A percentile compares a stretch with the other conserved stretches of the same genome.
phyloP scores from a whole-genome alignment of 2,797 vertebrate genomes.

The Aeoliscus strigatus region DNA sequence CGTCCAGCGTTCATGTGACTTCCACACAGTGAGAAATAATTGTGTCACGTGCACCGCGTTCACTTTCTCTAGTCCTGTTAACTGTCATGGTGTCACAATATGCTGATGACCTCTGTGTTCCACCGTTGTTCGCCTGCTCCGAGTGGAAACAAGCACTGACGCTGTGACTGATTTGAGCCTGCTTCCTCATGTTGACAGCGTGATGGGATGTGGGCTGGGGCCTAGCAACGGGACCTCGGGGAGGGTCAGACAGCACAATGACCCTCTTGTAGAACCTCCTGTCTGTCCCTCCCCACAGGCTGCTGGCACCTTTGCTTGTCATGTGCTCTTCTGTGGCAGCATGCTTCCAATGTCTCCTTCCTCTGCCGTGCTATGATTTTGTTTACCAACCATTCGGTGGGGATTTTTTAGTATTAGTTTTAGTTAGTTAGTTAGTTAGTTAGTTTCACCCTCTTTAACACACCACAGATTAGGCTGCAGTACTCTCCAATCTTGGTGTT shows the following conservation, averaged over 20 bases:
- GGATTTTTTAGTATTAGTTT: no score
- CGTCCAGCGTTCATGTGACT: no score
- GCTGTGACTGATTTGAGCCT: conserved; percentile 49
- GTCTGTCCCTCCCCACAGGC: conserved; percentile 23
- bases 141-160: not conserved
- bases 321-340: conserved; percentile 47
- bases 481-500: no score
- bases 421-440: no score
- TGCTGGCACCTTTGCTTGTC: conserved; percentile 34
- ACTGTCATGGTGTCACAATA: no score
- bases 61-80: no score
- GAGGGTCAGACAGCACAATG: conserved; percentile 50
- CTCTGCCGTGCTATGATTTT: conserved; percentile 5
- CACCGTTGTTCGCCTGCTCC: not conserved
- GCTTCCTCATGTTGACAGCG: conserved; percentile 54
- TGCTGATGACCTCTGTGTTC: no score
- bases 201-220: conserved; percentile 54
- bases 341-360: conserved; percentile 17
- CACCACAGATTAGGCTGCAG: no score
- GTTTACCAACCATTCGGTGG: not conserved
- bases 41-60: no score
- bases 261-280: conserved; percentile 30
- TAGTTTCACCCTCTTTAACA: not conserved
- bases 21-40: no score
- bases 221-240: conserved; percentile 51